These are phyloP conservation scores for Polyodon spathula DNA, from an alignment of 2,113 vertebrate species.

Conservation along the genomic window DNA sequence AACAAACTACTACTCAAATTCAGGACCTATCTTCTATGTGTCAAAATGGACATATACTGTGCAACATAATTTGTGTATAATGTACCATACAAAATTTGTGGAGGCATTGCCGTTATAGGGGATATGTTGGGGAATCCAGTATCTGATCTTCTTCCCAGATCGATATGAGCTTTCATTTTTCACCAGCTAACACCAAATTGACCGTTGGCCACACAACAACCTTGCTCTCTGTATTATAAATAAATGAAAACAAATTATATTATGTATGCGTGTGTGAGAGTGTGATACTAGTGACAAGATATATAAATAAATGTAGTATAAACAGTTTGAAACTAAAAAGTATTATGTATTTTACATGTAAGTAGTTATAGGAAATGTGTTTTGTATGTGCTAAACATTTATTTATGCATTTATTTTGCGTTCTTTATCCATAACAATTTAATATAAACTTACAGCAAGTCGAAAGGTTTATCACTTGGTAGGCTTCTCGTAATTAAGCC, in stretches of 20 bases:
- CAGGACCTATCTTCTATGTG: not conserved
- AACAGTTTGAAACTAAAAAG: too few relatives aligned
- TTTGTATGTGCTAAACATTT: too few relatives aligned
- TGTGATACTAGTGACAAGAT: too few relatives aligned
- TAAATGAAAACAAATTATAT: too few relatives aligned
- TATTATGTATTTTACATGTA: too few relatives aligned
- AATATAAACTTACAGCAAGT: conserved; percentile 26
- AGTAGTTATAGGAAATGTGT: too few relatives aligned
- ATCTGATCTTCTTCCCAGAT: too few relatives aligned
- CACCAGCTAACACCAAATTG: conserved; percentile 27
- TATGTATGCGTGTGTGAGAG: too few relatives aligned
- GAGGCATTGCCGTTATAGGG: conserved; percentile 26
- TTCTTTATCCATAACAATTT: not conserved
- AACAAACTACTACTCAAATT: not conserved
- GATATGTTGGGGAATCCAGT: not conserved
- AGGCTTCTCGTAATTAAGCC: conserved; percentile 23
- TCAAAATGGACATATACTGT: not conserved
- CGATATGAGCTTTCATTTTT: conserved; percentile 21
- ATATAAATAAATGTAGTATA: too few relatives aligned
- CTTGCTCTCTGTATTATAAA: too few relatives aligned
- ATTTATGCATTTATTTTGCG: too few relatives aligned
- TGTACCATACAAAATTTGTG: conserved; percentile 47
- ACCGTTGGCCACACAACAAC: conserved; percentile 42
- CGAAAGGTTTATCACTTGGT: conserved; percentile 35
- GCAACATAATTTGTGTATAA: not conserved